A percentile compares a stretch with the other conserved stretches of the same genome.
Conservation (phyloP, 1,140 invertebrate genomes). For the Tribolium madens region DNA sequence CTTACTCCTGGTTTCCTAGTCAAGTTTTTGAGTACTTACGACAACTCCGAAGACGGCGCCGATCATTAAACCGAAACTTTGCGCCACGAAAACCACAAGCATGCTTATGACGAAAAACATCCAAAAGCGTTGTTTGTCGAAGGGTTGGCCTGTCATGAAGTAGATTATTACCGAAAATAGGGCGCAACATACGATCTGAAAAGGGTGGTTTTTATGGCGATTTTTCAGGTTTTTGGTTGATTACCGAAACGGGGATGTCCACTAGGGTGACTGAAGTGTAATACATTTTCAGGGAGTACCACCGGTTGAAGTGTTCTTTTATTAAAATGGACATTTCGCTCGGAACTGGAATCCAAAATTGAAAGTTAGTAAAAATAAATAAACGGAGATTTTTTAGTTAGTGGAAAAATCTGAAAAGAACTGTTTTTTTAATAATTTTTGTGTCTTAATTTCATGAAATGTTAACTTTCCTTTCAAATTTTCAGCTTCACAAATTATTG, state of each 20-base stretch:
- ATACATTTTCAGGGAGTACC: slow-evolving; percentile 95
- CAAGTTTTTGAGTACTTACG: slow-evolving; percentile 73
- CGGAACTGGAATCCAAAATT: slow-evolving; percentile 79
- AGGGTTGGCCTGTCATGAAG: slow-evolving; percentile 87
- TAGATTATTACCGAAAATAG: slow-evolving; percentile 88
- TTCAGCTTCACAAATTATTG: too few species aligned
- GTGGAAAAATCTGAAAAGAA: too few species aligned
- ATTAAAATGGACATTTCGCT: slow-evolving; percentile 90
- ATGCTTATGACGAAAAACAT: slow-evolving; percentile 88
- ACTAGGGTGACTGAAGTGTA: slow-evolving; percentile 89
- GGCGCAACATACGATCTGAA: slow-evolving; percentile 73
- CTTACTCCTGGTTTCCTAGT: background rate
- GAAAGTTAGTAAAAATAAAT: too few species aligned
- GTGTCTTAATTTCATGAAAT: too few species aligned
- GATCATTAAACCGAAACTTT: slow-evolving; percentile 89
- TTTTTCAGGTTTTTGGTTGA: background rate
- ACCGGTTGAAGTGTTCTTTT: slow-evolving; percentile 95
- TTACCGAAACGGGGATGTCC: slow-evolving; percentile 81
- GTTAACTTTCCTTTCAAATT: too few species aligned
- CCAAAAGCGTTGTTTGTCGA: slow-evolving; percentile 79
- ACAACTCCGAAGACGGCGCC: slow-evolving; percentile 86
- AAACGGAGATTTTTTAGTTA: too few species aligned
- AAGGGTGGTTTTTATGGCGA: background rate
- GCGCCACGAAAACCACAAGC: slow-evolving; percentile 87
- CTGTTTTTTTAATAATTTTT: too few species aligned